Evolutionary conservation across 2,113 vertebrate species (phyloP), one percentile per base, ranked within the genome.

Genomic region (Lophochroa leadbeateri): DNA sequence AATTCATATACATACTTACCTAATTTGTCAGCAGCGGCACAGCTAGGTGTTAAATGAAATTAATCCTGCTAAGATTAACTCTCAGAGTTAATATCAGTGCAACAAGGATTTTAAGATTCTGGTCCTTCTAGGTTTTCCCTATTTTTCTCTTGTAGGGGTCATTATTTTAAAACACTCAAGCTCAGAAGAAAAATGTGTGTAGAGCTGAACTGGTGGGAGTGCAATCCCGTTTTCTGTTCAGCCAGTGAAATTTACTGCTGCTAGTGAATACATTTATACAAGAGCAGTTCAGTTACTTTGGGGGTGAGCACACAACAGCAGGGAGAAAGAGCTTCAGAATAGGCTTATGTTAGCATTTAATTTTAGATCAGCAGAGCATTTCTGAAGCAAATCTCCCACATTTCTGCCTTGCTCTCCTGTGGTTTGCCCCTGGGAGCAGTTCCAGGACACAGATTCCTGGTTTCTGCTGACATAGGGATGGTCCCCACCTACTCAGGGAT

Each of bases 21-120:
- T 89, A 41, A 72, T 95, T 90, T 93, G 79, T 39, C 58, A 93
- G 79, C 68, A 90, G 67, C 37, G 21, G 44, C 75, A 70, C 67
- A 79, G 37, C 64, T 93, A 82, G 31, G 35, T 60, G 61, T 52
- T 94, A 92, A 91, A 78, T 49, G 29, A 95, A 92, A 93, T 91
- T 53, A 44, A 75, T 88, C 29, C 68, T 92, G 27, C 68, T 67
- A 55, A 86, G 37, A 67, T 77, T 78, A 78, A 67, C 20, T 61
- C 78, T 47, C 35, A 63, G 55, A 86, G 35, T 47, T 9, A 78
- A 60, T 29, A 37, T 70, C 8, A 69, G 49, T 3, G 4, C 49
- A 88, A 46, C 33, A 88, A 74, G 5, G 17, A 63, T 55, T 82
- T 91, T 39, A 58, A 49, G 76, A 77, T 80, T 50, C 4, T 27